These are phyloP conservation scores for Ariolimax columbianus DNA, from an alignment of 2,888 invertebrate species.

Conservation along the genomic window DNA sequence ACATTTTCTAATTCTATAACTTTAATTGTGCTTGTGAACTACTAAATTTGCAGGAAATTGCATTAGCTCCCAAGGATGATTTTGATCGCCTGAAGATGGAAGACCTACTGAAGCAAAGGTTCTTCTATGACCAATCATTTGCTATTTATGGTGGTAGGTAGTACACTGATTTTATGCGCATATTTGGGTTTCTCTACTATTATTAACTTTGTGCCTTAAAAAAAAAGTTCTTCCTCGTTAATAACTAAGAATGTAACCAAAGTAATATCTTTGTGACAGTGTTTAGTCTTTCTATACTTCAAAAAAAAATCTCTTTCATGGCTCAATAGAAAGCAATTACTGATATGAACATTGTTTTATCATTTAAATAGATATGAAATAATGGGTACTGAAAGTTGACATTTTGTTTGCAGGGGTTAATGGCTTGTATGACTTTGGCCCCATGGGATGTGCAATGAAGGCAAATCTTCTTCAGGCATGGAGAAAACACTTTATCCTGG, in stretches of 20 bases:
- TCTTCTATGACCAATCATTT: conserved; percentile 99
- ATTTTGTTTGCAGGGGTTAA: conserved; percentile 80
- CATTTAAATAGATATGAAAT: no score
- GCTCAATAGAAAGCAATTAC: no score
- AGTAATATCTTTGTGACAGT: no score
- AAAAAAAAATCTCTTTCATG: no score
- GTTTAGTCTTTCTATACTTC: no score
- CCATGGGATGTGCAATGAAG: conserved; percentile 99
- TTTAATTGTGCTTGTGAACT: background rate
- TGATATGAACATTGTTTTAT: no score
- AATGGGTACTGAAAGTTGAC: background rate
- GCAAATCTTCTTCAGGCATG: conserved; percentile 94
- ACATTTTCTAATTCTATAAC: no score
- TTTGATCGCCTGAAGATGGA: conserved; percentile 97
- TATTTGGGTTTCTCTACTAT: no score
- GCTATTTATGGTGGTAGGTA: conserved; percentile 95
- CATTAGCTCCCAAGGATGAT: conserved; percentile 83
- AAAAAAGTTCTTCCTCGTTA: no score
- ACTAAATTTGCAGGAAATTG: conserved; percentile 83
- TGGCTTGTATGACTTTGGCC: conserved; percentile 98
- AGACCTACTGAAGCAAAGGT: conserved; percentile 95
- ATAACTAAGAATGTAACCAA: no score
- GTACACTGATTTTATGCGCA: no score
- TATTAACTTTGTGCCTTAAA: no score
- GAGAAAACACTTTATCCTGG: conserved; percentile 96